Percentiles rank a stretch among this genome's conserved stretches.
Conservation (phyloP, 2,797 vertebrate species). For the Onychomys leucogaster region DNA sequence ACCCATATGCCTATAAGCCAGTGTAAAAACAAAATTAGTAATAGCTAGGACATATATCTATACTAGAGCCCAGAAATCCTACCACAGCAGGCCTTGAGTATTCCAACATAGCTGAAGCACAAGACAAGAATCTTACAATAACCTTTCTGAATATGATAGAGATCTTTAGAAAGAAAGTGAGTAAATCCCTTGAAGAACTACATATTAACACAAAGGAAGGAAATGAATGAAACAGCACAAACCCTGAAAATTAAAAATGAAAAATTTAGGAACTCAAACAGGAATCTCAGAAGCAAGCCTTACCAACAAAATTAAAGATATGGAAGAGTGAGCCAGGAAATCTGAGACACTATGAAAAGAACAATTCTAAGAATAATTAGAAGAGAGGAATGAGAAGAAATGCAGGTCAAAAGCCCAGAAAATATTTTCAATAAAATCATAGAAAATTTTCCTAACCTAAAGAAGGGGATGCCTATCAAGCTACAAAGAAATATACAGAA, state of each 20-base stretch:
- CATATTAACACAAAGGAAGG: background rate
- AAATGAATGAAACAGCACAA: background rate
- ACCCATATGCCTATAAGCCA: background rate
- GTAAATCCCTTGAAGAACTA: background rate
- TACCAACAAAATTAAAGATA: background rate
- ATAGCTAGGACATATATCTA: background rate
- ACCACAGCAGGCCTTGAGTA: background rate
- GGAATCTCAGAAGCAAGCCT: background rate
- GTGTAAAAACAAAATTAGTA: background rate
- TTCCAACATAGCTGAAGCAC: background rate
- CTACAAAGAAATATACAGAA: background rate
- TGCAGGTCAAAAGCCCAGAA: background rate
- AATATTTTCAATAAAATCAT: background rate
- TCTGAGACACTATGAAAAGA: background rate
- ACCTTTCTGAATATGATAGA: background rate
- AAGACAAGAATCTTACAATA: background rate
- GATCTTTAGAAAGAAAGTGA: background rate
- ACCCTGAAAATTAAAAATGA: background rate
- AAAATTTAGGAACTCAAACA: background rate
- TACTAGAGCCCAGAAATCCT: background rate
- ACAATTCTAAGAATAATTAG: background rate
- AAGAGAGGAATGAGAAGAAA: background rate
- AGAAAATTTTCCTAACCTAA: background rate
- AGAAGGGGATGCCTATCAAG: background rate
- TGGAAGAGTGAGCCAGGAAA: background rate